phyloP scores from a whole-genome alignment of 1,140 invertebrate species.

The Cherax destructor region DNA sequence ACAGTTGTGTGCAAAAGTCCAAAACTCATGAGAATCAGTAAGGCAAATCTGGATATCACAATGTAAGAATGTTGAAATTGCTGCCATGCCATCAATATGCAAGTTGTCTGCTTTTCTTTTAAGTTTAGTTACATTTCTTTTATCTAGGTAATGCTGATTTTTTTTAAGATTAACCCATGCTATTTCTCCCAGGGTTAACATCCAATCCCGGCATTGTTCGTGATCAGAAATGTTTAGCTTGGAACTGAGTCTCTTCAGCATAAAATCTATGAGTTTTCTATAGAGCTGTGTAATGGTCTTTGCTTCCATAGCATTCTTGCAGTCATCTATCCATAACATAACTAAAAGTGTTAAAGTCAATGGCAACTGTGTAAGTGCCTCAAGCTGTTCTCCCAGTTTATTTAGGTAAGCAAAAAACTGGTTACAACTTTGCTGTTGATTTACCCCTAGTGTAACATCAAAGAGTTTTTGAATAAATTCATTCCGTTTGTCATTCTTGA shows the following conservation, averaged over 20 bases:
- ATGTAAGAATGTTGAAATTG: background rate
- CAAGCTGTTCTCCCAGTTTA: conserved; percentile 21
- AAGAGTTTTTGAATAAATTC: conserved; percentile 26
- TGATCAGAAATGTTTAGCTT: background rate
- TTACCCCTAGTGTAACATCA: background rate
- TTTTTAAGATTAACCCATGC: conserved; percentile 41
- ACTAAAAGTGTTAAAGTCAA: conserved; percentile 22
- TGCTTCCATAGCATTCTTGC: background rate
- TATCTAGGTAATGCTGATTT: conserved; percentile 27
- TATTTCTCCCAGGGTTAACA: conserved; percentile 19
- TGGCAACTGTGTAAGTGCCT: background rate
- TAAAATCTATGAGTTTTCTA: conserved; percentile 17
- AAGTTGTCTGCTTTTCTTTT: background rate
- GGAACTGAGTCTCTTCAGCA: conserved; percentile 2
- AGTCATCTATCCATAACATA: conserved; percentile 7
- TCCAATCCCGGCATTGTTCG: background rate
- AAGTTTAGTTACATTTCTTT: background rate
- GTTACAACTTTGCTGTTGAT: background rate
- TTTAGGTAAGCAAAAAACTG: conserved; percentile 10
- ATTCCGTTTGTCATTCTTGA: background rate
- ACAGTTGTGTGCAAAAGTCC: conserved; percentile 29
- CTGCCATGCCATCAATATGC: background rate
- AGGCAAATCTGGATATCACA: conserved; percentile 17
- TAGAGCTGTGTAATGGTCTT: conserved; percentile 31
- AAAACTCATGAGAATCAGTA: background rate